These are phyloP conservation scores for Chiloscyllium plagiosum DNA, from an alignment of 2,113 vertebrate genomes.

Conservation along the genomic window DNA sequence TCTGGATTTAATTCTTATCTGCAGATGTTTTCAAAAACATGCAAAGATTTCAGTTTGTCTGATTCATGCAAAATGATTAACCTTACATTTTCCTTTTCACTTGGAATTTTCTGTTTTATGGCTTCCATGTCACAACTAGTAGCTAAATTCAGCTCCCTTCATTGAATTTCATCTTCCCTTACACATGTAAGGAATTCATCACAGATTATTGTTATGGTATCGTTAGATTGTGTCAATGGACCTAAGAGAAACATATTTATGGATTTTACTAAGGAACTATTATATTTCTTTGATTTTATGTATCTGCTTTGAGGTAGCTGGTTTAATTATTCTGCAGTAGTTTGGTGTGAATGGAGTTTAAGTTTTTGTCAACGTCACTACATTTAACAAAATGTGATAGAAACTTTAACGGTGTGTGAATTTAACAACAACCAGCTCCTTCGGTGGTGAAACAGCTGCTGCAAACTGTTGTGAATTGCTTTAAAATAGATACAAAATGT, in stretches of 20 bases:
- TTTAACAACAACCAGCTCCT: neutral
- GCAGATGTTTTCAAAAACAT: neutral
- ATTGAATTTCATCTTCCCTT: neutral
- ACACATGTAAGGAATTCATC: neutral
- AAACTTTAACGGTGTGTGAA: neutral
- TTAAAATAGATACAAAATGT: neutral
- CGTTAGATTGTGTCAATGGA: neutral
- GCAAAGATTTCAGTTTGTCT: neutral
- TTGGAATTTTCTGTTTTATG: neutral
- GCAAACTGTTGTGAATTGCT: neutral
- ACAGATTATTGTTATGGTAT: neutral
- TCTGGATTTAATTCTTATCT: neutral
- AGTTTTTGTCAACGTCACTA: neutral
- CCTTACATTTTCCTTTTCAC: neutral
- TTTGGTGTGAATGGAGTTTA: neutral
- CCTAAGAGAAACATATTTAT: neutral
- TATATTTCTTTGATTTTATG: neutral
- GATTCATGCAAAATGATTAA: neutral
- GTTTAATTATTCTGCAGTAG: neutral
- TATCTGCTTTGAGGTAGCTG: neutral
- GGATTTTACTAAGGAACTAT: neutral
- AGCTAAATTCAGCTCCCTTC: neutral
- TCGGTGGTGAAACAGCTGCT: neutral
- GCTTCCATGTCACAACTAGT: neutral
- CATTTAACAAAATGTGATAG: neutral